phyloP scores from a whole-genome alignment of 2,888 invertebrate species.

The Salpingus planirostris region DNA sequence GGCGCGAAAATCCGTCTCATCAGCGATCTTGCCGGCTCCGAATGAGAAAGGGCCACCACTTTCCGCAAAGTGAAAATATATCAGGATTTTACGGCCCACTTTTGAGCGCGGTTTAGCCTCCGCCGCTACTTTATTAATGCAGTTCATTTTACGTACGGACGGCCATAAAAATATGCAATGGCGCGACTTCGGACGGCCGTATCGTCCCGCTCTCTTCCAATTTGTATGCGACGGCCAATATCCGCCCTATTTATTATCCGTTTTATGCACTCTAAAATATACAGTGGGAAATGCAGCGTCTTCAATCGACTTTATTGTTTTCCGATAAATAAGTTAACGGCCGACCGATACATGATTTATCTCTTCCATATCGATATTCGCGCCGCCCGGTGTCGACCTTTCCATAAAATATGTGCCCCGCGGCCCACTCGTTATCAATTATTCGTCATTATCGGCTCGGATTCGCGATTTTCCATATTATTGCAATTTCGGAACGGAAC shows the following conservation, averaged over 20 bases:
- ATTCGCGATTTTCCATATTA: conserved; percentile 20
- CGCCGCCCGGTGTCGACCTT: conserved; percentile 8
- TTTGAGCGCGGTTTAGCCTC: no score
- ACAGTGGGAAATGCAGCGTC: conserved; percentile 11
- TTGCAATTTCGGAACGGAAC: conserved; percentile 18
- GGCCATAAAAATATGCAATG: no score
- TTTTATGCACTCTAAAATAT: conserved; percentile 11
- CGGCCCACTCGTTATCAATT: conserved; percentile 16
- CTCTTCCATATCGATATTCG: conserved; percentile 10
- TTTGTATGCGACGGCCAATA: conserved; percentile 9
- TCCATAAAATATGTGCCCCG: conserved; percentile 17
- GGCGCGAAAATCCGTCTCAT: no score
- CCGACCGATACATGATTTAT: conserved; percentile 13
- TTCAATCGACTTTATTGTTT: conserved; percentile 11
- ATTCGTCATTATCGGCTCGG: no score
- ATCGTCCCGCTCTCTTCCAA: no score
- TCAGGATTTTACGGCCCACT: no score
- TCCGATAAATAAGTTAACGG: conserved; percentile 14
- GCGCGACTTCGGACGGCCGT: no score
- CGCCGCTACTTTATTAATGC: no score
- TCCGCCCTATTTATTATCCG: conserved; percentile 4
- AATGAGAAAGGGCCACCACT: no score
- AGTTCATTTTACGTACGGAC: no score
- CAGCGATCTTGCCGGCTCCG: no score
- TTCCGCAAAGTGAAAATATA: no score